Evolutionary conservation across 2,888 invertebrate genomes (phyloP).

Genomic region (Mesorhabditis spiculigera): DNA sequence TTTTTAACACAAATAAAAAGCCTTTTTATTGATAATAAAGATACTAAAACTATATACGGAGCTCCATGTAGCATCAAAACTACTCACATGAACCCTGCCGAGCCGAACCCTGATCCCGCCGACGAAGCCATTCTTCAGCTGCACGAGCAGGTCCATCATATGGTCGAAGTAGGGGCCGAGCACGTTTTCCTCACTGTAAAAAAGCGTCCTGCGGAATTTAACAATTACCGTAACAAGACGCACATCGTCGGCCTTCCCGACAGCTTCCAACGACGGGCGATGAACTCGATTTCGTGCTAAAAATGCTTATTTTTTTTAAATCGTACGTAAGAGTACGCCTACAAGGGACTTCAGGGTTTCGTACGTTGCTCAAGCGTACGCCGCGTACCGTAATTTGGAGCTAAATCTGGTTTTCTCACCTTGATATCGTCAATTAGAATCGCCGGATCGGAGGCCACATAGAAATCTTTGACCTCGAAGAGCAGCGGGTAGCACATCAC

Average conservation of each 20-base stretch:
- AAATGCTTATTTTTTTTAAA: conserved; percentile 20
- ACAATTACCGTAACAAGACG: conserved; percentile 73
- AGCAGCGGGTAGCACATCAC: conserved; percentile 94
- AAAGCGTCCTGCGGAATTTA: not conserved
- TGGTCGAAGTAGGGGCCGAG: conserved; percentile 84
- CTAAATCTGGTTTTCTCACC: conserved; percentile 48
- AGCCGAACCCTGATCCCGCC: conserved; percentile 92
- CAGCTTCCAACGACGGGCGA: conserved; percentile 93
- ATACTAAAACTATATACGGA: not conserved
- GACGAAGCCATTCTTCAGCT: conserved; percentile 92
- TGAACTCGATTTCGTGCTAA: conserved; percentile 86
- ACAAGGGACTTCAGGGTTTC: no score
- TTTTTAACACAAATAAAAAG: not conserved
- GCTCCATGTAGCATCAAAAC: not conserved
- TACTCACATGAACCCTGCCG: conserved; percentile 67
- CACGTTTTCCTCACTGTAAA: conserved; percentile 69
- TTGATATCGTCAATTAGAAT: conserved; percentile 96
- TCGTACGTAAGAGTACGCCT: no score
- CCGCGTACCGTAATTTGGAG: not conserved
- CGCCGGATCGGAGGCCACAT: conserved; percentile 93
- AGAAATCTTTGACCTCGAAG: conserved; percentile 98
- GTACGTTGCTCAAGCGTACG: no score
- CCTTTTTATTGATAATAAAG: not conserved
- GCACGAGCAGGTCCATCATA: conserved; percentile 90
- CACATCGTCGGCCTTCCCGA: conserved; percentile 96